phyloP scores from a whole-genome alignment of 2,113 vertebrate species.

The Charina bottae region DNA sequence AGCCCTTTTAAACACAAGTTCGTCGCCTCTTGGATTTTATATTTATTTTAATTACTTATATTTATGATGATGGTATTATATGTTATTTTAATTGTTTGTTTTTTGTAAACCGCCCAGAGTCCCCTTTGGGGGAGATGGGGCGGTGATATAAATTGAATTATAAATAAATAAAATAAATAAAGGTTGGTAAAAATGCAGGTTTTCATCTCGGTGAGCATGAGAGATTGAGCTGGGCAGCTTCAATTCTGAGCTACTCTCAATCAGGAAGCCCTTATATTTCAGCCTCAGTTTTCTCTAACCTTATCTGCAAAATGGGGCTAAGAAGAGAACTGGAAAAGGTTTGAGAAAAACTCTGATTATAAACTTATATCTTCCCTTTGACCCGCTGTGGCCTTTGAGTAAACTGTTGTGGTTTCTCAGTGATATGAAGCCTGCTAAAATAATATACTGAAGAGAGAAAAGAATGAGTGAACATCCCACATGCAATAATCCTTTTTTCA shows the following conservation, averaged over 20 bases:
- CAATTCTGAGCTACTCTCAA: neutral
- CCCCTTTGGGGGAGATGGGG: too few species aligned
- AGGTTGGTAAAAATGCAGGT: neutral
- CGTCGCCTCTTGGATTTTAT: too few species aligned
- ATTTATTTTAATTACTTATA: too few species aligned
- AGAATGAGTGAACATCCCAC: too few species aligned
- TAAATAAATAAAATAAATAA: too few species aligned
- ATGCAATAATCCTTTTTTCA: neutral
- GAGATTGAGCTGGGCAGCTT: neutral
- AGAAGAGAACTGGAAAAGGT: neutral
- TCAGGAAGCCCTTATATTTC: neutral
- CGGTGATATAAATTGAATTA: too few species aligned
- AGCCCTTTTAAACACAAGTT: too few species aligned
- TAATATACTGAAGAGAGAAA: neutral
- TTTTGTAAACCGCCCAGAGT: too few species aligned
- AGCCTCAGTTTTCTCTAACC: neutral
- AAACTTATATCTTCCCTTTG: neutral
- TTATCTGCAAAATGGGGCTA: constrained; percentile 6
- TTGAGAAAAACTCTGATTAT: neutral
- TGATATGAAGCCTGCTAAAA: neutral
- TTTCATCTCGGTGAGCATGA: neutral
- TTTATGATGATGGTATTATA: too few species aligned
- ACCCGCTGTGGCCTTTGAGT: too few species aligned
- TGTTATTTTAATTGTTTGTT: too few species aligned
- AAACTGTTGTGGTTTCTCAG: neutral